Percentiles rank a stretch among this genome's conserved stretches.
phyloP scores from a whole-genome alignment of 2,797 vertebrate genomes.

The Sebastes vulpes region DNA sequence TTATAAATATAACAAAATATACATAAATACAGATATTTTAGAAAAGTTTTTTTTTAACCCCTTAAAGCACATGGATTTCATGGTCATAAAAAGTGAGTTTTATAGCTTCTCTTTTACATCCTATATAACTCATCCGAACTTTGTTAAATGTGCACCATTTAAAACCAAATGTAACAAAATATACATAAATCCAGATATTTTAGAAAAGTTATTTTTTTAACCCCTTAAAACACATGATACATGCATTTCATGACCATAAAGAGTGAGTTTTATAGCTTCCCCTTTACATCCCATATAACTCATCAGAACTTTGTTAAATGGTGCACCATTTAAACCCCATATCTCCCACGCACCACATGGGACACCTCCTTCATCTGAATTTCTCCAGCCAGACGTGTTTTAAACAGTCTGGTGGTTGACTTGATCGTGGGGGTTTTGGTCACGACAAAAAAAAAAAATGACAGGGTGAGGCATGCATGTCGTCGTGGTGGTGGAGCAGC shows the following conservation, averaged over 20 bases:
- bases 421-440: slow-evolving; percentile 27
- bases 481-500: background rate
- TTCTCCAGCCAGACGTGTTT: slow-evolving; percentile 3
- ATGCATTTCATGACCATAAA: too few relatives aligned
- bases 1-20: too few relatives aligned
- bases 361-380: background rate
- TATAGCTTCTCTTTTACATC: background rate
- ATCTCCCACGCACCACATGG: slow-evolving; percentile 26
- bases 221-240: too few relatives aligned
- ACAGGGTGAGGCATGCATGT: slow-evolving; percentile 52
- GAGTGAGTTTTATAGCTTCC: too few relatives aligned
- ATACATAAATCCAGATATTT: too few relatives aligned
- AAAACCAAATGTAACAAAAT: too few relatives aligned
- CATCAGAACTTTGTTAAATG: slow-evolving; percentile 2
- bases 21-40: too few relatives aligned
- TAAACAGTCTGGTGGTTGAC: slow-evolving; percentile 9
- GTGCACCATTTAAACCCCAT: slow-evolving; percentile 3
- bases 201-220: too few relatives aligned
- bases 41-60: too few relatives aligned
- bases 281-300: background rate
- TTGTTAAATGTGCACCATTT: background rate
- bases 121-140: background rate
- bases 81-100: too few relatives aligned
- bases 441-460: slow-evolving; percentile 51
- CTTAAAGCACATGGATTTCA: too few relatives aligned